Evolutionary conservation across 2,797 vertebrate genomes (phyloP).

Genomic region (Liparis tanakae): DNA sequence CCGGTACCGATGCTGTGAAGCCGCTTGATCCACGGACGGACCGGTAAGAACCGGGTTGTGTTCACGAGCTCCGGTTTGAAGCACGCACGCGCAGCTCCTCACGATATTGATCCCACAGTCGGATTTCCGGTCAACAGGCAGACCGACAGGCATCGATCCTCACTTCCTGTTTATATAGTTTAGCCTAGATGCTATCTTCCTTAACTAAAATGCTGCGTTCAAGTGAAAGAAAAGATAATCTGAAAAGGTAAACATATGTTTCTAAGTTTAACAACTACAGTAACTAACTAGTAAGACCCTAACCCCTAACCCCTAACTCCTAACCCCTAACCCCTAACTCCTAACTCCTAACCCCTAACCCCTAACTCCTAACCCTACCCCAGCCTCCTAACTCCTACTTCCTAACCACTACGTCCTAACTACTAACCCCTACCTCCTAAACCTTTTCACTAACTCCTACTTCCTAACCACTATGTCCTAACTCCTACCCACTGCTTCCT

Average conservation of each 20-base stretch:
- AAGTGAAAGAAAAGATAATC: not conserved
- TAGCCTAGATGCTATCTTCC: not conserved
- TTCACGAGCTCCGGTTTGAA: accelerated
- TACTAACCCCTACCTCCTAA: no score
- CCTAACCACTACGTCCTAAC: no score
- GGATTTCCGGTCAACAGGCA: conserved; percentile 5
- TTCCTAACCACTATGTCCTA: no score
- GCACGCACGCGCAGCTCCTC: accelerated
- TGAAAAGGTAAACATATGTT: conserved; percentile 17
- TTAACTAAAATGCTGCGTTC: conserved; percentile 13
- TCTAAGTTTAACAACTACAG: not conserved
- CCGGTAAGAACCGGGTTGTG: accelerated
- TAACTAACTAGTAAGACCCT: no score
- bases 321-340: no score
- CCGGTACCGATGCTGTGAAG: not conserved
- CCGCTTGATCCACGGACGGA: not conserved
- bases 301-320: no score
- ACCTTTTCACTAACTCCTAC: no score
- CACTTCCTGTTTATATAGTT: not conserved
- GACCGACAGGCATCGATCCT: not conserved
- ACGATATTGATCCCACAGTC: not conserved
- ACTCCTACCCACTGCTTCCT: no score
- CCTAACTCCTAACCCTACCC: no score
- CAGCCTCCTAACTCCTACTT: no score
- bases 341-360: no score